phyloP scores from a whole-genome alignment of 2,113 vertebrate species.

The Paedocypris sp. region DNA sequence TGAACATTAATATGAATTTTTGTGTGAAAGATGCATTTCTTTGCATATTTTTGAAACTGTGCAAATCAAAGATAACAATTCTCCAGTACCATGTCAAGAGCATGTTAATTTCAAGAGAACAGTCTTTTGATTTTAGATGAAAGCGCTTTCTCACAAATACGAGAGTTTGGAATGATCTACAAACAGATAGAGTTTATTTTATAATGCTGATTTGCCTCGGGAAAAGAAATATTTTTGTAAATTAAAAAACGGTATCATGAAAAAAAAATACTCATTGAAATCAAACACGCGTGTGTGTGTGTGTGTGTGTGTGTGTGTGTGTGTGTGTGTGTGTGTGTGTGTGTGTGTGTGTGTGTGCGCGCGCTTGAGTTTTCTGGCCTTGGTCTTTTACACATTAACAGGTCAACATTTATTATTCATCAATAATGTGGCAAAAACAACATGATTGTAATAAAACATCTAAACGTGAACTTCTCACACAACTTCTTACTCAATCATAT shows the following conservation, averaged over 20 bases:
- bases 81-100: not conserved
- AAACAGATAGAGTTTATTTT: not conserved
- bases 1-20: constrained; percentile 37
- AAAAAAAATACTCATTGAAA: too few relatives aligned
- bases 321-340: too few relatives aligned
- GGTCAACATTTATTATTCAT: too few relatives aligned
- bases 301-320: too few relatives aligned
- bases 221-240: not conserved
- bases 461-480: too few relatives aligned
- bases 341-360: too few relatives aligned
- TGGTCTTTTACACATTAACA: too few relatives aligned
- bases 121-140: not conserved
- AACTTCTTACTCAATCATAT: too few relatives aligned
- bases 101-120: not conserved
- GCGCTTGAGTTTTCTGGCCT: too few relatives aligned
- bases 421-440: too few relatives aligned
- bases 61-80: not conserved
- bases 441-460: too few relatives aligned
- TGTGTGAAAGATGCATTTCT: constrained; percentile 7
- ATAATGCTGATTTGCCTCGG: not conserved
- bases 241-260: not conserved
- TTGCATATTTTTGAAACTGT: not conserved
- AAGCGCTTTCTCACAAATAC: not conserved
- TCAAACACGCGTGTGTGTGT: too few relatives aligned
- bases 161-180: not conserved